A percentile compares a stretch with the other conserved stretches of the same genome.
Evolutionary conservation across 30 jellyfish, hydroid and myxozoan species (phyloP).

Genomic region (Hydra vulgaris): DNA sequence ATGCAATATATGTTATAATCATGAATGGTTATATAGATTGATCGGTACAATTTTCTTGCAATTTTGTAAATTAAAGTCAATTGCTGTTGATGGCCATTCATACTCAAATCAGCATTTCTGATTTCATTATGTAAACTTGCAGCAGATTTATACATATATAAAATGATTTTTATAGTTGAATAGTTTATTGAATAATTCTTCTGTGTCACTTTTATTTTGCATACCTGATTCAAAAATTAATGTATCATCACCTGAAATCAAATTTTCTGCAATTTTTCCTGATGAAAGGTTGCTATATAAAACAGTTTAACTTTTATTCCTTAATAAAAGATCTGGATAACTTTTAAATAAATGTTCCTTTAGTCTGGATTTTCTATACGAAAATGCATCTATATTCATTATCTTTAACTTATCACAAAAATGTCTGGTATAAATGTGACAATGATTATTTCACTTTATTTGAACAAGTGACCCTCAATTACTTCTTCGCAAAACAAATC

Average conservation of each 20-base stretch:
- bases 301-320: slow-evolving; percentile 16
- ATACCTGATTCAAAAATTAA: not conserved
- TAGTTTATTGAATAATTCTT: not conserved
- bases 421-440: not conserved
- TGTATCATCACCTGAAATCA: not conserved
- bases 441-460: not conserved
- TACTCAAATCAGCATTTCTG: not conserved
- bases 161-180: not conserved
- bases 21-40: slow-evolving; percentile 25
- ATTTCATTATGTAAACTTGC: not conserved
- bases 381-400: slow-evolving; percentile 23
- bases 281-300: slow-evolving; percentile 10
- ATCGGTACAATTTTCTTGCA: slow-evolving; percentile 24
- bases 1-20: slow-evolving; percentile 26
- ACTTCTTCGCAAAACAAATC: not conserved
- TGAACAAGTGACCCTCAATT: not conserved
- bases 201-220: slow-evolving; percentile 4
- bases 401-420: not conserved
- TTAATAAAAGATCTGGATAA: slow-evolving; percentile 18
- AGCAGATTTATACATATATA: not conserved
- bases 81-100: slow-evolving; percentile 52
- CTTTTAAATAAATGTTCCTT: slow-evolving; percentile 3
- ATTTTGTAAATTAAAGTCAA: slow-evolving; percentile 19
- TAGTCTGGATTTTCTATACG: not conserved
- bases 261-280: slow-evolving; percentile 15